These are phyloP conservation scores for Drosophila lacicola DNA, from an alignment of 2,888 invertebrate genomes.

Conservation along the genomic window DNA sequence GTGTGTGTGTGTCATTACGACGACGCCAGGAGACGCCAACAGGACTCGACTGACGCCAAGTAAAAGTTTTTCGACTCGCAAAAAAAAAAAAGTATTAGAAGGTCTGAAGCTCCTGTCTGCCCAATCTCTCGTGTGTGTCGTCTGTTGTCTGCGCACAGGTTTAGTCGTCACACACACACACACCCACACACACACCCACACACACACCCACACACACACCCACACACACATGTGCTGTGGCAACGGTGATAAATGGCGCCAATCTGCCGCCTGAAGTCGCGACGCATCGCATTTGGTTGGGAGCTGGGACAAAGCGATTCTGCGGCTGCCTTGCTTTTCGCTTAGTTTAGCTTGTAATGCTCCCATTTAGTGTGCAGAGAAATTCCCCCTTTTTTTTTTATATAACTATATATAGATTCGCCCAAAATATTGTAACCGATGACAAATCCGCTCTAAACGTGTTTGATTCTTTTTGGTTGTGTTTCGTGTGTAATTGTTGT, in stretches of 20 bases:
- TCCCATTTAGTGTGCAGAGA: conserved; percentile 51
- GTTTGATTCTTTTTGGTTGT: conserved; percentile 65
- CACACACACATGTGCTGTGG: conserved; percentile 50
- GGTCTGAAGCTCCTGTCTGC: conserved; percentile 46
- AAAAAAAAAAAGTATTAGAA: conserved; percentile 63
- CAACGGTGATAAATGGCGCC: conserved; percentile 85
- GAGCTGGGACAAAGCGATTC: conserved; percentile 19
- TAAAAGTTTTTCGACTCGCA: conserved; percentile 72
- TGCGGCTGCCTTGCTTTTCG: conserved; percentile 66
- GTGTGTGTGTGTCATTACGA: conserved; percentile 64
- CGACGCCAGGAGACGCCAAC: conserved; percentile 58
- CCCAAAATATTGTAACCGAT: conserved; percentile 46
- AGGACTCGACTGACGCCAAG: conserved; percentile 78
- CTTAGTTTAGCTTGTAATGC: conserved; percentile 74
- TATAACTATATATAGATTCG: conserved; percentile 5
- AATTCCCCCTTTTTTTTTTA: conserved; percentile 21
- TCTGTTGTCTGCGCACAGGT: conserved; percentile 70
- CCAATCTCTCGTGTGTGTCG: conserved; percentile 29
- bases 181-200: conserved; percentile 2
- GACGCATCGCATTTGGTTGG: conserved; percentile 67
- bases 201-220: conserved; percentile 17
- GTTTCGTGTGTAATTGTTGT: conserved; percentile 59
- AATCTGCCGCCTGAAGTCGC: conserved; percentile 83
- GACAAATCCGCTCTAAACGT: conserved; percentile 75
- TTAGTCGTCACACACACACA: conserved; percentile 48